phyloP scores from a whole-genome alignment of 1,140 invertebrate genomes.

The Semibalanus balanoides region DNA sequence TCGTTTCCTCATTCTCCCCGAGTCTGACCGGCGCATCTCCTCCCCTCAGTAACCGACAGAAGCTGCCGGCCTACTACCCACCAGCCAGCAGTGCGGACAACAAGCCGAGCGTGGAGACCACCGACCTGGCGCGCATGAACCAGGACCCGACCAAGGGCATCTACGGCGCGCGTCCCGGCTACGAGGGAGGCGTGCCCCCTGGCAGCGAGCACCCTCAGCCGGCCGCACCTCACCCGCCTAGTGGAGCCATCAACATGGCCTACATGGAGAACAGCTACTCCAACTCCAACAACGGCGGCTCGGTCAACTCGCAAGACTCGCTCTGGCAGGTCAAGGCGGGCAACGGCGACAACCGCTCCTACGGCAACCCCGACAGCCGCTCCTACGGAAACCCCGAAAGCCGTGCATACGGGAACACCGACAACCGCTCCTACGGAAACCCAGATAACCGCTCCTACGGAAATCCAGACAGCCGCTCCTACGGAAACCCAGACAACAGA shows the following conservation, averaged over 20 bases:
- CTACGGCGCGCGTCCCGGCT: conserved; percentile 9
- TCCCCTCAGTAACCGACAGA: not conserved
- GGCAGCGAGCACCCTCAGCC: conserved; percentile 4
- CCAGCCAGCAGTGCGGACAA: not conserved
- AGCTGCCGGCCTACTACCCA: not conserved
- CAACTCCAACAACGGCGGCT: conserved; percentile 69
- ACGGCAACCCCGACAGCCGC: conserved; percentile 16
- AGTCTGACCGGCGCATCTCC: too few species aligned
- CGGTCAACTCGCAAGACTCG: conserved; percentile 86
- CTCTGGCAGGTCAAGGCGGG: conserved; percentile 65
- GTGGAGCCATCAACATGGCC: conserved; percentile 51
- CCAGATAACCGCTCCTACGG: not conserved
- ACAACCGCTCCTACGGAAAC: conserved; percentile 2
- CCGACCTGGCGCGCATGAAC: not conserved
- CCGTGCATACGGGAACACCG: conserved; percentile 9
- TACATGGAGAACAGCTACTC: conserved; percentile 83
- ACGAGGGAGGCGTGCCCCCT: not conserved
- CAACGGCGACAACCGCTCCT: conserved; percentile 11
- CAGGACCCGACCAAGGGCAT: conserved; percentile 4
- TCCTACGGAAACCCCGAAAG: conserved; percentile 8
- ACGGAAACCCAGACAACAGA: not conserved
- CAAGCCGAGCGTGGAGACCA: not conserved
- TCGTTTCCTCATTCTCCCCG: too few species aligned
- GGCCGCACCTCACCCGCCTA: not conserved
- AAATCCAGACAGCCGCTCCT: not conserved